Conservation (phyloP, 2,113 vertebrate genomes). For the Tretioscincus oriximinensis region DNA sequence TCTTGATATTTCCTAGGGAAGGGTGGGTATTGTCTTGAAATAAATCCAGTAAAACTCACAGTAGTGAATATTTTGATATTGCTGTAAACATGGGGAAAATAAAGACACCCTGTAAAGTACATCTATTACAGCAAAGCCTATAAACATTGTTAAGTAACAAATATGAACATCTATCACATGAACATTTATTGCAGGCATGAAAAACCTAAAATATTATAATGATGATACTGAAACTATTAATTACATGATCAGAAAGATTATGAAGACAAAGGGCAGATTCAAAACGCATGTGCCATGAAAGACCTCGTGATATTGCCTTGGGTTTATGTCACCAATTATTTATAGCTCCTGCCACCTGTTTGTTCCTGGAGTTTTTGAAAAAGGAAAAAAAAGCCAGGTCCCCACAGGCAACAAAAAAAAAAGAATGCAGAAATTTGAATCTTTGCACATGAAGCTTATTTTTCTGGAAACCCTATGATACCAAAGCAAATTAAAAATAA, state of each 20-base stretch:
- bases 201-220: conserved; percentile 42
- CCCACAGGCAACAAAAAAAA: neutral
- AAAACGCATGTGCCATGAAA: accelerated
- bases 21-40: no score
- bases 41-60: no score
- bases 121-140: no score
- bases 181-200: conserved; percentile 31
- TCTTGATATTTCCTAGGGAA: no score
- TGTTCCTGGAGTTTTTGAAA: neutral
- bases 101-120: no score
- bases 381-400: neutral
- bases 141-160: neutral
- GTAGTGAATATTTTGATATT: no score
- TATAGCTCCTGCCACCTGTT: neutral
- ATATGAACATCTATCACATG: neutral
- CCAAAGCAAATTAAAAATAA: conserved; percentile 58
- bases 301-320: neutral
- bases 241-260: conserved; percentile 54
- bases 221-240: conserved; percentile 38
- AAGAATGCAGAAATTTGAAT: neutral
- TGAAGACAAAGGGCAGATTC: accelerated
- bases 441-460: conserved; percentile 33
- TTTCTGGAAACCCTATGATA: conserved; percentile 38
- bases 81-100: no score
- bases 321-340: conserved; percentile 44